Evolutionary conservation across 2,113 vertebrate genomes (phyloP).

Genomic region (Amphilophus citrinellus): DNA sequence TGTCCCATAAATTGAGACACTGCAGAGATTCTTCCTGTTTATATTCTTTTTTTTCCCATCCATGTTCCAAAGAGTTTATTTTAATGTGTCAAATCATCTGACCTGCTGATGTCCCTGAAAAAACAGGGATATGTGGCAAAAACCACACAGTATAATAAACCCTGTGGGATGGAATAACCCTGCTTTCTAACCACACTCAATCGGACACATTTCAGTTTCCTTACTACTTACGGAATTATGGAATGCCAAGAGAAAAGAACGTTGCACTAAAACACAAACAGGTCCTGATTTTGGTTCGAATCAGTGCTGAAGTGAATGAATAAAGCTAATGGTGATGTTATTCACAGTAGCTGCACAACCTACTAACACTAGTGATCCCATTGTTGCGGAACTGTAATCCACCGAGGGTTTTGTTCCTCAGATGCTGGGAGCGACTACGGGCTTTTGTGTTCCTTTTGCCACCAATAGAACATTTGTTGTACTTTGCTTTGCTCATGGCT

Average conservation of each 20-base stretch:
- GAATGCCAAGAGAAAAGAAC: neutral
- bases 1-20: neutral
- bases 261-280: neutral
- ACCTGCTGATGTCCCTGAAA: neutral
- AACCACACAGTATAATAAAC: neutral
- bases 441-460: neutral
- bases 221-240: neutral
- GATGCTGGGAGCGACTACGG: neutral
- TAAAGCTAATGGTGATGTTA: neutral
- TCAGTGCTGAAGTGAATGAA: neutral
- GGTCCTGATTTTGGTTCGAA: neutral
- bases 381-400: neutral
- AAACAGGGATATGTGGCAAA: neutral
- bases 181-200: neutral
- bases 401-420: accelerated
- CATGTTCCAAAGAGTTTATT: neutral
- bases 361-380: neutral
- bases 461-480: neutral
- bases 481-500: neutral
- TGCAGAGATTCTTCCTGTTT: neutral
- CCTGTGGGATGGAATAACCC: neutral
- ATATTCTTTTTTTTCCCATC: neutral
- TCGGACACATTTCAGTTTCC: neutral
- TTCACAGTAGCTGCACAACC: neutral
- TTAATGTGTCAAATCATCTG: neutral